Base-by-base conservation (phyloP, 2,113 vertebrate genomes). In the Cavia aperea region DNA sequence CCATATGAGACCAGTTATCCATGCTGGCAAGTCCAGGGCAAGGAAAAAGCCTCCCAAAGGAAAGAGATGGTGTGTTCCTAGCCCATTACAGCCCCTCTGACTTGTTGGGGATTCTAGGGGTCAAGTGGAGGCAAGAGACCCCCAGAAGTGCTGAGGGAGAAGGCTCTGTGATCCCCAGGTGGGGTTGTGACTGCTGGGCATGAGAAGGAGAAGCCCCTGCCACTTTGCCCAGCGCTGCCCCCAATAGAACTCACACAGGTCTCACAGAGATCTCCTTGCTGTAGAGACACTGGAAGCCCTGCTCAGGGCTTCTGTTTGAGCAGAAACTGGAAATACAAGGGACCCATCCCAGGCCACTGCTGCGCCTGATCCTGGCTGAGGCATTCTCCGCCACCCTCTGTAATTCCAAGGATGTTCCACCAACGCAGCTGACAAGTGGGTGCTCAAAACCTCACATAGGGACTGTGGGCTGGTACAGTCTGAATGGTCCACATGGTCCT, bases 281-380 rank as follows among this genome's bases (percentile, higher is more conserved):
- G 6, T 15, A 4, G 33, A 36, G 82, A 91, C 31, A 2, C 4
- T 51, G 2, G 43, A 12, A 73, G n/a, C 39, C 0, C 43, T 54
- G 36, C 26, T 4, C 1, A 16, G 58, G 11, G 29, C 31, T 54
- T 10, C 19, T 79, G 51, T 56, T 36, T 36, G 33, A 15, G 29
- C 24, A n/a, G 21, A 26, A 39, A 12, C 15, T 5, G 1, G 0
- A 33, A 0, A 51, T 7, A 26, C 23, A 2, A 2, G 33, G 12
- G 9, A 46, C n/a, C 13, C 36, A 13, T 49, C 73, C 39, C 65
- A 1, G 36, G 6, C 49, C 5, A 23, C 8, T 31, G 79, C 72
- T 16, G 16, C 23, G 33, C 51, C 51, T 4, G 2, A 12, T 9
- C 43, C 68, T 39, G 3, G 36, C 10, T 9, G 23, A 18, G 1